Conservation (phyloP, 2,113 vertebrate species). For the Mastomys coucha region DNA sequence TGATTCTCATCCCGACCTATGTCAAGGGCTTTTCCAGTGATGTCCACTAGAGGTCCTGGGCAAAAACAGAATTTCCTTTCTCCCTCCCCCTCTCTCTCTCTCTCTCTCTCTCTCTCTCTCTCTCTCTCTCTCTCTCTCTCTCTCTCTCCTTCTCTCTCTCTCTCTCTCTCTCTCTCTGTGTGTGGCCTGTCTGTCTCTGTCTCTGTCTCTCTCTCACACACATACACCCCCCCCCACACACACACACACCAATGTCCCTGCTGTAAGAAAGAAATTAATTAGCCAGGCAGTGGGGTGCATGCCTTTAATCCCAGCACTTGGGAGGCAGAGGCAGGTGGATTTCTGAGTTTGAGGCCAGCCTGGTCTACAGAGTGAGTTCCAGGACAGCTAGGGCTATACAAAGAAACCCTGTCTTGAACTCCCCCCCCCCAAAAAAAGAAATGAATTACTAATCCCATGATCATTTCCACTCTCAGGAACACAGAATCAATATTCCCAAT, state of each 20-base stretch:
- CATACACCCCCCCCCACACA: not conserved
- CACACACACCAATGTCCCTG: not conserved
- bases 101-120: not conserved
- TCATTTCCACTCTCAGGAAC: not conserved
- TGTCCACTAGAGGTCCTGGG: not conserved
- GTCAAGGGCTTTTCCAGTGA: not conserved
- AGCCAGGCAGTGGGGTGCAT: too few species aligned
- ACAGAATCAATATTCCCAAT: not conserved
- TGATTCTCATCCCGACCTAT: not conserved
- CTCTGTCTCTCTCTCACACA: not conserved
- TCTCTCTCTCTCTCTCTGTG: too few species aligned
- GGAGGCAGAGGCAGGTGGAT: too few species aligned
- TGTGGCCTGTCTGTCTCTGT: too few species aligned
- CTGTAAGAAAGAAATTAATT: not conserved
- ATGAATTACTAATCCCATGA: not conserved
- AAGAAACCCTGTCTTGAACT: too few species aligned
- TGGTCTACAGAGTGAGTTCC: too few species aligned
- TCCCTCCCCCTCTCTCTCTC: not conserved
- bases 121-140: not conserved
- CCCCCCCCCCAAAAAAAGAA: not conserved
- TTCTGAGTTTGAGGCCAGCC: too few species aligned
- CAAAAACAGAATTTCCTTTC: accelerated
- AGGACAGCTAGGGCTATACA: too few species aligned
- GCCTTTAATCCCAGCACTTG: too few species aligned
- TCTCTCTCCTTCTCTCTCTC: too few species aligned